Evolutionary conservation across 2,888 invertebrate genomes (phyloP), one percentile per base, ranked within the genome.

Genomic region (Dugesia japonica): DNA sequence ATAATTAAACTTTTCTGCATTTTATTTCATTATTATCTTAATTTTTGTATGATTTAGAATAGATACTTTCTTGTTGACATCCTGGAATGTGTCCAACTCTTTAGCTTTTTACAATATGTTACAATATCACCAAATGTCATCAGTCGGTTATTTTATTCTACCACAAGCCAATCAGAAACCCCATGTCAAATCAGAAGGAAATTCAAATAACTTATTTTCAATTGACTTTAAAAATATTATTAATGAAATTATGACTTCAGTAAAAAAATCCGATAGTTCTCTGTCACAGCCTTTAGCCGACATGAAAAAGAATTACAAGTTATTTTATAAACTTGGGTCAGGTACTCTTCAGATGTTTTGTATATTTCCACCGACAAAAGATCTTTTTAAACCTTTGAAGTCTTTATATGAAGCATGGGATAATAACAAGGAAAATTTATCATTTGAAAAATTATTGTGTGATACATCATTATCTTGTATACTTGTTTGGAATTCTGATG

Each of bases 401-500:
- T n/a, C 23, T 56, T 56, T 56, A 4, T 56, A 56, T 56, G 56
- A 56, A 9, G n/a, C 56, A 56, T 56, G 56, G 56, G 56, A 56
- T 9, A 56, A 56, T 56, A 56, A 56, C 17, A 56, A 56, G 17
- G 56, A 56, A 7, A 56, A 1, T 56, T 56, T n/a, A 20, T 56
- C n/a, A 56, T 56, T 56, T 20, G 56, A 56, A 56, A 56, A 56
- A 56, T 56, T 56, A n/a, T n/a, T 56, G 7, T 56, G 56, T 23
- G 56, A 56, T 23, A 13, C 56, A 23, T 56, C 56, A 20, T n/a
- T 56, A 56, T 4, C 23, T 56, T 56, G 9, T 20, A 4, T 56
- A 56, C 56, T 56, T 56, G 17, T 23, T 56, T 56, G 56, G 56
- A 56, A n/a, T 56, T 56, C 56, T n/a, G 56, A 56, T 56, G 56